Percentiles rank a stretch among this genome's conserved stretches.
These are phyloP conservation scores for Acropora tenuis DNA, from an alignment of 64 coral and sea anemone species.

Conservation along the genomic window DNA sequence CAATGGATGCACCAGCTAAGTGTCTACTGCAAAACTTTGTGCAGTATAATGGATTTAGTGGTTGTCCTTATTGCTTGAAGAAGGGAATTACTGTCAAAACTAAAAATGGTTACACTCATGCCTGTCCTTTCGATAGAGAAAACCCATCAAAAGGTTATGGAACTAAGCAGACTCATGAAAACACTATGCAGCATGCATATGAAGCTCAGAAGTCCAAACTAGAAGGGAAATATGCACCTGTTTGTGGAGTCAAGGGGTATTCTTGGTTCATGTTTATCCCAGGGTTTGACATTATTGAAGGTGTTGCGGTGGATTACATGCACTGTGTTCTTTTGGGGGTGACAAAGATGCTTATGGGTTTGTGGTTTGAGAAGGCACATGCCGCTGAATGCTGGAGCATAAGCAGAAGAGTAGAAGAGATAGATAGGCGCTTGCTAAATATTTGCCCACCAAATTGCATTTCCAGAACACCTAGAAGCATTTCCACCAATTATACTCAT, in stretches of 20 bases:
- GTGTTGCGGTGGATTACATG: slow-evolving; percentile 53
- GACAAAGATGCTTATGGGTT: slow-evolving; percentile 35
- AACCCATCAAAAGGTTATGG: no score
- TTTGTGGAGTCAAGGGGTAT: slow-evolving; percentile 41
- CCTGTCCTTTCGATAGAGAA: slow-evolving; percentile 43
- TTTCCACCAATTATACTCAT: slow-evolving; percentile 29
- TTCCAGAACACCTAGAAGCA: slow-evolving; percentile 24
- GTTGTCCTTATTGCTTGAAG: slow-evolving; percentile 47
- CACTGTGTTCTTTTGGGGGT: slow-evolving; percentile 49
- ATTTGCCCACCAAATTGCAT: slow-evolving; percentile 49
- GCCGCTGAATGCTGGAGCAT: slow-evolving; percentile 1
- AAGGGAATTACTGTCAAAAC: slow-evolving; percentile 61
- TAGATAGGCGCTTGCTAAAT: slow-evolving; percentile 5
- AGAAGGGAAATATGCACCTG: slow-evolving; percentile 23
- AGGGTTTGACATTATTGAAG: slow-evolving; percentile 48
- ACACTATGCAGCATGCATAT: slow-evolving; percentile 33
- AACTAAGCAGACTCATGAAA: slow-evolving; percentile 18
- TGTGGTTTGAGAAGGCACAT: slow-evolving; percentile 41
- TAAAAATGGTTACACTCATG: slow-evolving; percentile 18
- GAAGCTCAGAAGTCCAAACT: not conserved
- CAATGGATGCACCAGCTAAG: slow-evolving; percentile 58
- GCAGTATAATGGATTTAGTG: slow-evolving; percentile 71
- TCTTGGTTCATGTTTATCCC: slow-evolving; percentile 54
- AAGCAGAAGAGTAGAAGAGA: not conserved
- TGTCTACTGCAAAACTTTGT: slow-evolving; percentile 56